Conservation (phyloP, 2,888 invertebrate genomes). For the Fragum whitleyi region DNA sequence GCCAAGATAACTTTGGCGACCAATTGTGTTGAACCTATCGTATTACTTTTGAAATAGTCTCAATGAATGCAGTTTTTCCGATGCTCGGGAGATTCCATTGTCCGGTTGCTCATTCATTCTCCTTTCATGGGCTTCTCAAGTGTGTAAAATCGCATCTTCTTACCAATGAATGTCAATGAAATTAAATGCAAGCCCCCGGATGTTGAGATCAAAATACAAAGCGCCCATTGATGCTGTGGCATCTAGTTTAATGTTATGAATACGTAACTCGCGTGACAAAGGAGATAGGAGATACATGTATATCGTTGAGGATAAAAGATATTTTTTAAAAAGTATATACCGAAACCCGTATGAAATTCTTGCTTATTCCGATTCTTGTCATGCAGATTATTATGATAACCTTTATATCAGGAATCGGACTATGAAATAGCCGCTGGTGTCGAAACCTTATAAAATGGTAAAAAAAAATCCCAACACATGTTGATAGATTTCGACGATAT, state of each 20-base stretch:
- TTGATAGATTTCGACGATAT: too few species aligned
- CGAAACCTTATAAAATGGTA: too few species aligned
- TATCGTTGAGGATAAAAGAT: neutral
- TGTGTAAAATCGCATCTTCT: conserved; percentile 5
- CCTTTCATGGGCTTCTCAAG: conserved; percentile 10
- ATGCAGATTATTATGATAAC: too few species aligned
- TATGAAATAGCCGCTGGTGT: too few species aligned
- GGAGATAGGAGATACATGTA: neutral
- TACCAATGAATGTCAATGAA: conserved; percentile 1
- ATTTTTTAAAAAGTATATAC: too few species aligned
- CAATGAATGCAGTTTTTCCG: neutral
- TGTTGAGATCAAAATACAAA: neutral
- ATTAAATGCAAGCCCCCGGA: conserved; percentile 22
- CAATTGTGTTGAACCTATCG: neutral
- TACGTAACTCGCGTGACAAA: conserved; percentile 16
- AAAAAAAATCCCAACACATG: too few species aligned
- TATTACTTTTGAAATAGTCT: conserved; percentile 8
- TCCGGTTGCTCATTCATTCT: conserved; percentile 9
- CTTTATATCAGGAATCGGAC: too few species aligned
- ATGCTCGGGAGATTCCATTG: neutral
- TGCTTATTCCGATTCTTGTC: too few species aligned
- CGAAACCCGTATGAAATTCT: too few species aligned
- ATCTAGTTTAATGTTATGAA: conserved; percentile 10
- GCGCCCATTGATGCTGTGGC: conserved; percentile 7
- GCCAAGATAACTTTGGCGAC: neutral